These are phyloP conservation scores for Micromys minutus DNA, from an alignment of 2,113 vertebrate genomes.

Conservation along the genomic window DNA sequence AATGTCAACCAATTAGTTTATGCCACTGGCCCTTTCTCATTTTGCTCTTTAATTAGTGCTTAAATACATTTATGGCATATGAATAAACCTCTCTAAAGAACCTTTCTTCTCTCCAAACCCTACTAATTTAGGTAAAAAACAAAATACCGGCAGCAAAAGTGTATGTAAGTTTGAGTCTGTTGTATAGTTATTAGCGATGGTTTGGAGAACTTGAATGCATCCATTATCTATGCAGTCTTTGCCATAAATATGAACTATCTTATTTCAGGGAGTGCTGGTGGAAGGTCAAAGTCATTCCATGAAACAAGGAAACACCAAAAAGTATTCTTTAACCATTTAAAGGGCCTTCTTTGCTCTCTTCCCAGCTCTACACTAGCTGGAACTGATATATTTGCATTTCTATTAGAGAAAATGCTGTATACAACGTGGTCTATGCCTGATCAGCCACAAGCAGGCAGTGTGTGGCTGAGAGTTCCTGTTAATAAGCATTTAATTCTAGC, in stretches of 20 bases:
- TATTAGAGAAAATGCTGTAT: not conserved
- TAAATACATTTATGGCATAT: slow-evolving; percentile 68
- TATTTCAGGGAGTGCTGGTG: not conserved
- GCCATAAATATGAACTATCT: not conserved
- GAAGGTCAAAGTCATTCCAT: not conserved
- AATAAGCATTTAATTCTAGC: not conserved
- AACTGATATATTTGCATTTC: not conserved
- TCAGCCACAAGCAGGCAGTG: not conserved
- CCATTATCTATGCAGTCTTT: not conserved
- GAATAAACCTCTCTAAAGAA: slow-evolving; percentile 43
- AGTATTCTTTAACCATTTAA: too few species aligned
- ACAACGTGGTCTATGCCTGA: not conserved
- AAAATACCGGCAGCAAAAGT: slow-evolving; percentile 83
- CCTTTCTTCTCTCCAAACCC: not conserved
- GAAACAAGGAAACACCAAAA: not conserved
- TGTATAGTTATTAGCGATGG: not conserved
- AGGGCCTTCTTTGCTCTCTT: too few species aligned
- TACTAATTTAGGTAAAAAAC: slow-evolving; percentile 84
- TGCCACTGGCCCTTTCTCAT: slow-evolving; percentile 51
- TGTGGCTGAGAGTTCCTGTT: not conserved
- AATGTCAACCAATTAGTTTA: slow-evolving; percentile 81
- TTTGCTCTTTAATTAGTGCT: slow-evolving; percentile 75
- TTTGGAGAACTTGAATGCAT: too few species aligned
- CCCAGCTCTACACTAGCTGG: not conserved
- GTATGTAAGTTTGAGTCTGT: slow-evolving; percentile 81